Percentiles rank a stretch among this genome's conserved stretches.
These are phyloP conservation scores for Phengaris arion DNA, from an alignment of 2,888 invertebrate species.

Conservation along the genomic window DNA sequence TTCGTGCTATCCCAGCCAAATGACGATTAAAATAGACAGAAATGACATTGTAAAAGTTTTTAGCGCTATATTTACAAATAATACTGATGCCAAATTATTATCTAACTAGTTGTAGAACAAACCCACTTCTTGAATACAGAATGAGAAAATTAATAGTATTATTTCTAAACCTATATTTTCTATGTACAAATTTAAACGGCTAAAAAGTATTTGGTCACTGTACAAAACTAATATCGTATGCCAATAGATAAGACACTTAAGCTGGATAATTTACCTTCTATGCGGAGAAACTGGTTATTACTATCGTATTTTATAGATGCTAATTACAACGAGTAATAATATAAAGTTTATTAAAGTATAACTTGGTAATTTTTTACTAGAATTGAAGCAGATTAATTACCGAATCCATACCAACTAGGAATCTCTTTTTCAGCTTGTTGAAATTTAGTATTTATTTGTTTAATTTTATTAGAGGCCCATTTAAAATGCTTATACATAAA, in stretches of 20 bases:
- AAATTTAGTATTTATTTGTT: too few relatives aligned
- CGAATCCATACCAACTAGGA: too few relatives aligned
- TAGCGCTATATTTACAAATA: background rate
- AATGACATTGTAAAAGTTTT: constrained; percentile 1
- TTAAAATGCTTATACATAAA: too few relatives aligned
- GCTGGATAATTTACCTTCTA: background rate
- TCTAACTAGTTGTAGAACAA: background rate
- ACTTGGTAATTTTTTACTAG: background rate
- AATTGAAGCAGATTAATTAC: too few relatives aligned
- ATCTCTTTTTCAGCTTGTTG: too few relatives aligned
- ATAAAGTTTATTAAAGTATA: background rate
- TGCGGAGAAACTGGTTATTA: constrained; percentile 4
- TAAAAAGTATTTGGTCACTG: background rate
- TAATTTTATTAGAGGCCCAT: too few relatives aligned
- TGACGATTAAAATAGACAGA: background rate
- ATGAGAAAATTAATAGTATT: background rate
- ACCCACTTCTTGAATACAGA: background rate
- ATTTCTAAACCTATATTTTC: background rate
- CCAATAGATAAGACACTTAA: background rate
- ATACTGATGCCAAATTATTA: background rate
- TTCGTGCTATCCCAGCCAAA: background rate
- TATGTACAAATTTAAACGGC: background rate
- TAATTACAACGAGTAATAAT: background rate
- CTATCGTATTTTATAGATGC: background rate
- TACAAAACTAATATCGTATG: background rate